Conservation (phyloP, 2,113 vertebrate genomes). For the Todiramphus chloris region DNA sequence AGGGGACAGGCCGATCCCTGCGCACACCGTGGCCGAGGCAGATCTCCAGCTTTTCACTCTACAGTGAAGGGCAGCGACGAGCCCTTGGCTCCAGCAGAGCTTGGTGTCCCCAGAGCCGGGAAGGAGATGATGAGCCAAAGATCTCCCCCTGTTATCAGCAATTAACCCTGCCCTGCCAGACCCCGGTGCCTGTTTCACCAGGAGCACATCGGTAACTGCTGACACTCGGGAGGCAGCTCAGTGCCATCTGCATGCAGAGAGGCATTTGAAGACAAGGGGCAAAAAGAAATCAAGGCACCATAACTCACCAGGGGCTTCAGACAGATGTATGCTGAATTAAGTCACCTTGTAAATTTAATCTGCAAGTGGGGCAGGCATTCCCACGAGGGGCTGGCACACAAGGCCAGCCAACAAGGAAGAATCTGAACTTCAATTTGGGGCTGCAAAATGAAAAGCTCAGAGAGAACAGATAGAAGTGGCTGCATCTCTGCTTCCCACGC, state of each 20-base stretch:
- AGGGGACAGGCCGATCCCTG: not conserved
- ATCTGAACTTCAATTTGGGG: not conserved
- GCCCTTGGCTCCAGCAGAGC: not conserved
- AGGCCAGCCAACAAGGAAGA: not conserved
- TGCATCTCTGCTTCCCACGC: not conserved
- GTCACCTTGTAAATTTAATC: not conserved
- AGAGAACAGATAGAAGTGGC: not conserved
- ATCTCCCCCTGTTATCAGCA: not conserved
- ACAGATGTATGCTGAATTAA: not conserved
- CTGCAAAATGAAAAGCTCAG: not conserved
- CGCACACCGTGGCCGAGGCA: fast-evolving
- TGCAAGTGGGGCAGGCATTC: not conserved
- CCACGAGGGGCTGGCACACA: fast-evolving
- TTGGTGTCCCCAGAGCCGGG: fast-evolving
- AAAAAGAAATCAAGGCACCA: not conserved
- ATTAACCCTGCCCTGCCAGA: not conserved
- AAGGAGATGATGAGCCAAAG: not conserved
- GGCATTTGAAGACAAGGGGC: not conserved
- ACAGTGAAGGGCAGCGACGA: not conserved
- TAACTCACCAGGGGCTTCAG: not conserved
- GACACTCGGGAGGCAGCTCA: not conserved
- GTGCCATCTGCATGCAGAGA: not conserved
- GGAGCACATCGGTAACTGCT: not conserved
- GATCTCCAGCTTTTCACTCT: fast-evolving
- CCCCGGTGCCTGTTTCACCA: not conserved